Evolutionary conservation across 2,797 vertebrate species (phyloP), one percentile per base, ranked within the genome.

Genomic region (Pachyuromys duprasi): DNA sequence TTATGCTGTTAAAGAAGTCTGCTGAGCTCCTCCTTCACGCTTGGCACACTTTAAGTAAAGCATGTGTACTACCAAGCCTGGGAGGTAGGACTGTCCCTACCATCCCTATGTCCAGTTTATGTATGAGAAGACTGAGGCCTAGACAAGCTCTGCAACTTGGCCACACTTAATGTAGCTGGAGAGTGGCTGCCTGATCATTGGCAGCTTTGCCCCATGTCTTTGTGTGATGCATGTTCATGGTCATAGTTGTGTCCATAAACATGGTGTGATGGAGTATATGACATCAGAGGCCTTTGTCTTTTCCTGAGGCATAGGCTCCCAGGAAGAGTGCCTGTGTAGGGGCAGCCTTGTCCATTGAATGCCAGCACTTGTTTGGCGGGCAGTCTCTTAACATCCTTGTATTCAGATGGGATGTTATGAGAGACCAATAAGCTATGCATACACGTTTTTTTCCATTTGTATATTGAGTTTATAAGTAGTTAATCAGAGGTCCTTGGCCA

Each of bases 91-190:
- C 67, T 31, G 7, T 75, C 49, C 49, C 49, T 49, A 49, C 49
- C 49, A 11, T 49, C 88, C 86, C 53, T 45, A 39, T 8, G 14
- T 87, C 31, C 90, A 24, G 84, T 80, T 86, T 90, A 33, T 17
- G 4, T 57, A 75, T 67, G 55, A 82, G 67, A 55, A 97, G 88
- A 42, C 63, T 22, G 63, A 94, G 93, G 45, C 53, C 65, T 89
- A 39, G 79, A 67, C 60, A 89, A 42, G 20, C 63, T 82, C 8
- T 13, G 65, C 49, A 33, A 39, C 22, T 12, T 62, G 83, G 36
- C 60, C 33, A 11, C 20, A 36, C 36, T 90, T 31, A 63, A 63
- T 36, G 5, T 31, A 90, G 90, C 18, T 9, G 79, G 70, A 82
- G 76, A 31, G 15, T 14, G 15, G 5, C 49, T 2, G 9, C 79